Evolutionary conservation across 2,113 vertebrate genomes (phyloP).

Genomic region (Misgurnus mizolepis): DNA sequence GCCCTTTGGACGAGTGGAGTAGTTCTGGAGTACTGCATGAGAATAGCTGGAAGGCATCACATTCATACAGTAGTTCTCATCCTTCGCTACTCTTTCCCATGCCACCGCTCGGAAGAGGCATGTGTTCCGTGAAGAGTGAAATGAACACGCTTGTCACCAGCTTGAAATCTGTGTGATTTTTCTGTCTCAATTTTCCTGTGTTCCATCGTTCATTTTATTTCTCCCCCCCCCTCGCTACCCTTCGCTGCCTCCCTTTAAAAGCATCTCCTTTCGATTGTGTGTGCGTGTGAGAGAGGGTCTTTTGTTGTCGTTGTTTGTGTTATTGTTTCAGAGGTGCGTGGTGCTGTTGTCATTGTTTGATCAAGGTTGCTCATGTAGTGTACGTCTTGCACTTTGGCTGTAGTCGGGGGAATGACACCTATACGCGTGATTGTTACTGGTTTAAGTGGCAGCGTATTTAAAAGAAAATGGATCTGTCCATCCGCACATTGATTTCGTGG

Average conservation of each 20-base stretch:
- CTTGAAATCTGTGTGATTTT: conserved; percentile 49
- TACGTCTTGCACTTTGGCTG: conserved; percentile 55
- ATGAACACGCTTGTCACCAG: conserved; percentile 52
- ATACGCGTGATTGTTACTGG: conserved; percentile 39
- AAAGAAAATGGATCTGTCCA: conserved; percentile 48
- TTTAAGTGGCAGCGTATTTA: conserved; percentile 4
- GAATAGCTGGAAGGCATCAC: conserved; percentile 56
- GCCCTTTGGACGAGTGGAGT: conserved; percentile 47
- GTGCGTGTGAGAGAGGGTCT: background rate
- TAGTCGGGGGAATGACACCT: conserved; percentile 48
- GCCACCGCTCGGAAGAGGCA: conserved; percentile 53
- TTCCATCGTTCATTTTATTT: conserved; percentile 42
- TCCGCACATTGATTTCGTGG: conserved; percentile 49
- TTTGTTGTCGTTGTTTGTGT: conserved; percentile 30
- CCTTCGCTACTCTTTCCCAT: conserved; percentile 46
- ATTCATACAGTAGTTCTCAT: conserved; percentile 46
- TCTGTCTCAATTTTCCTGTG: conserved; percentile 28
- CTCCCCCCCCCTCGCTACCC: conserved; percentile 16
- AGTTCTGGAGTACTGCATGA: conserved; percentile 58
- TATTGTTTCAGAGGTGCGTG: conserved; percentile 16
- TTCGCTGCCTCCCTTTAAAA: conserved; percentile 2
- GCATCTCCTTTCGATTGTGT: conserved; percentile 36
- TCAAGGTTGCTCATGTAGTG: conserved; percentile 51
- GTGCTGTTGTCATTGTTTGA: conserved; percentile 39
- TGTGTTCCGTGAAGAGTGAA: conserved; percentile 52